Evolutionary conservation across 2,888 invertebrate species (phyloP).

Genomic region (Tribolium freemani): DNA sequence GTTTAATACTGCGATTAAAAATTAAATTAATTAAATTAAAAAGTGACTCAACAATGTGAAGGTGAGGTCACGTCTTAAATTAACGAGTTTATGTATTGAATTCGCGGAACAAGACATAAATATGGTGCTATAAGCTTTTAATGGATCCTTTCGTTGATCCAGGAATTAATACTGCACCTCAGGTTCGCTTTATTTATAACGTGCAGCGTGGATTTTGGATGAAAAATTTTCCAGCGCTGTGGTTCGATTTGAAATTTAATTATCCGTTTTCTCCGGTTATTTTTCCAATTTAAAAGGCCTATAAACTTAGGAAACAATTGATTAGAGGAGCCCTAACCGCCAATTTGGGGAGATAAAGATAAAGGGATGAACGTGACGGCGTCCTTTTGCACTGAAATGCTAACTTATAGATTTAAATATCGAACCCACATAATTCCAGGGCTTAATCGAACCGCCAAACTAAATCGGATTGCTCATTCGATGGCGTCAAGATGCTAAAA

Average conservation of each 20-base stretch:
- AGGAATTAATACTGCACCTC: background rate
- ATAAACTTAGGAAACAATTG: constrained; percentile 46
- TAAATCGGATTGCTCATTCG: constrained; percentile 36
- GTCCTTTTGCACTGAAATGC: constrained; percentile 30
- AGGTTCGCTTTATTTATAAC: background rate
- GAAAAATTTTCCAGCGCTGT: background rate
- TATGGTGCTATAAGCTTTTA: background rate
- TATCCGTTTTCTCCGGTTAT: constrained; percentile 20
- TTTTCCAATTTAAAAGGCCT: constrained; percentile 28
- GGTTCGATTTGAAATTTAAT: constrained; percentile 11
- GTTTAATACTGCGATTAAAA: background rate
- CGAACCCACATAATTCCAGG: constrained; percentile 45
- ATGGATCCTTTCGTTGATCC: background rate
- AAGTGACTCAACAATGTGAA: background rate
- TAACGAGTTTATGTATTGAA: background rate
- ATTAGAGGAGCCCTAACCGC: constrained; percentile 47
- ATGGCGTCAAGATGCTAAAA: constrained; percentile 4
- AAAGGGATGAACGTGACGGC: constrained; percentile 40
- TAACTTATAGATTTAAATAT: constrained; percentile 48
- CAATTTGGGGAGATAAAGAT: constrained; percentile 42
- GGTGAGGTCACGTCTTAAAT: background rate
- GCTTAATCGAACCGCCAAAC: constrained; percentile 37
- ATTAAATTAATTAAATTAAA: too few species aligned
- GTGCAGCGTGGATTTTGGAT: background rate
- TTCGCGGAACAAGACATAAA: background rate